Percentiles rank a stretch among this genome's conserved stretches.
phyloP scores from a whole-genome alignment of 30 jellyfish, hydroid and myxozoan genomes.

The Hydra vulgaris region DNA sequence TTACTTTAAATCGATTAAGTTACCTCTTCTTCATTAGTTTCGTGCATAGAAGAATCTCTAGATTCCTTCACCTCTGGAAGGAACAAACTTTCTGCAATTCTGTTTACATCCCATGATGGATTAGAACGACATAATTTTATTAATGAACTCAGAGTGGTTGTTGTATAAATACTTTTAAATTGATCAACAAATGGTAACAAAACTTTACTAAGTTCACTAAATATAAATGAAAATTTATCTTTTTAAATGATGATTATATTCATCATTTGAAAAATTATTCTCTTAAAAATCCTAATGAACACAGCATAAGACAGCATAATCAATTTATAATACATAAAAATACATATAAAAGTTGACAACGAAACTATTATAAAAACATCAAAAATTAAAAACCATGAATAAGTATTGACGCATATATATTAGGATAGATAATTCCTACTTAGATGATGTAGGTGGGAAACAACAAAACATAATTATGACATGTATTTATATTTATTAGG shows the following conservation, averaged over 20 bases:
- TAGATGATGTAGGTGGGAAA: too few relatives aligned
- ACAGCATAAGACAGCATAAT: neutral
- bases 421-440: too few relatives aligned
- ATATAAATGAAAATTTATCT: neutral
- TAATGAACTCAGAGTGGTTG: neutral
- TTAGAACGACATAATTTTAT: constrained; percentile 13
- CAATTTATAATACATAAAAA: too few relatives aligned
- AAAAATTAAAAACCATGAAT: too few relatives aligned
- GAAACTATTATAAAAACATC: too few relatives aligned
- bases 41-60: neutral
- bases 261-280: neutral
- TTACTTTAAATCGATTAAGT: neutral
- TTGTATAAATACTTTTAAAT: constrained; percentile 16
- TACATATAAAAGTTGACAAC: too few relatives aligned
- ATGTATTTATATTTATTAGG: too few relatives aligned
- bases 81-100: constrained; percentile 15
- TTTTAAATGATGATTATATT: neutral
- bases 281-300: neutral
- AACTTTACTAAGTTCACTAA: constrained; percentile 16
- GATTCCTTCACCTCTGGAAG: constrained; percentile 21
- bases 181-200: constrained; percentile 22
- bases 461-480: too few relatives aligned
- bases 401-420: too few relatives aligned
- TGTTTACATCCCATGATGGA: constrained; percentile 25
- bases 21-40: neutral